These are phyloP conservation scores for Ischnura elegans DNA, from an alignment of 2,888 invertebrate species.

Conservation along the genomic window DNA sequence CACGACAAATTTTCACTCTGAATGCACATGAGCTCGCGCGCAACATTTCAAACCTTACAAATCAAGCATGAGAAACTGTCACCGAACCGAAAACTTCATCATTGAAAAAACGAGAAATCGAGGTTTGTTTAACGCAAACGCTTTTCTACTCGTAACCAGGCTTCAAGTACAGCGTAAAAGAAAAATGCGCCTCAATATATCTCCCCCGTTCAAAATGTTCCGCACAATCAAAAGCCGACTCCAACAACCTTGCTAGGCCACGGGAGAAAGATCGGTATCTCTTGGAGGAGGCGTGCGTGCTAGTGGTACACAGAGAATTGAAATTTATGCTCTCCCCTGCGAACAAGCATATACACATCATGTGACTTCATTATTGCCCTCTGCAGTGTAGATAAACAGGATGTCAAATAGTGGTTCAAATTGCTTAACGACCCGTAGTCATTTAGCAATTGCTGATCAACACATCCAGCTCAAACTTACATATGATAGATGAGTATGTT, in stretches of 20 bases:
- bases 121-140: neutral
- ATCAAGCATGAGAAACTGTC: neutral
- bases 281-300: neutral
- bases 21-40: neutral
- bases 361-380: neutral
- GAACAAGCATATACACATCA: neutral
- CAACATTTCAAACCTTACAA: neutral
- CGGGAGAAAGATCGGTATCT: neutral
- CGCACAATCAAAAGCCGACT: constrained; percentile 12
- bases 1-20: too few relatives aligned
- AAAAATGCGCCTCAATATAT: neutral
- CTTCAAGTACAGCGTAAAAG: neutral
- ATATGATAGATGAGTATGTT: too few relatives aligned
- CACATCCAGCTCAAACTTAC: neutral
- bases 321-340: neutral
- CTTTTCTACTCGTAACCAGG: neutral
- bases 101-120: neutral
- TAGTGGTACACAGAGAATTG: neutral
- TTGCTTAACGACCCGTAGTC: neutral
- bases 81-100: neutral
- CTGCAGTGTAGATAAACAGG: neutral
- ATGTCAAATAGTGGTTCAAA: neutral
- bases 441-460: neutral
- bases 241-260: constrained; percentile 26
- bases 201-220: neutral